A percentile compares a stretch with the other conserved stretches of the same genome.
Evolutionary conservation across 2,888 invertebrate species (phyloP).

Genomic region (Nephrotoma guestfalica): DNA sequence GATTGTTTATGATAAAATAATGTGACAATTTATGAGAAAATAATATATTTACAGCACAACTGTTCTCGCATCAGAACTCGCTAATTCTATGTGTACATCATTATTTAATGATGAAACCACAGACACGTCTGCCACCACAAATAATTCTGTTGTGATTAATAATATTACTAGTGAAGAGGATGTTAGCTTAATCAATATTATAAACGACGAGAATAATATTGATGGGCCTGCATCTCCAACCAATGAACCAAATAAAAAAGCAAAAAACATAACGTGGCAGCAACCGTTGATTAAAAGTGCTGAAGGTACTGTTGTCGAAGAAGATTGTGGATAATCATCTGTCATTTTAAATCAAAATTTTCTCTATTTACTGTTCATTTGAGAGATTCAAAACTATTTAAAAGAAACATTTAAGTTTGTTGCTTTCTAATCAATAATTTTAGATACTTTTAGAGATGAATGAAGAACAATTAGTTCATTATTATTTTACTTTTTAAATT

Average conservation of each 20-base stretch:
- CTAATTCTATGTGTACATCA: constrained; percentile 16
- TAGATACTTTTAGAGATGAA: not conserved
- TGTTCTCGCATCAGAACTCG: constrained; percentile 16
- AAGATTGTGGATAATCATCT: not conserved
- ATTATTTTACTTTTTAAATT: not conserved
- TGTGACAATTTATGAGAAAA: not conserved
- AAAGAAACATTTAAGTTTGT: not conserved
- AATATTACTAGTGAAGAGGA: not conserved
- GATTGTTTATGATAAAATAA: not conserved
- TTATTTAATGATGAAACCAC: constrained; percentile 12
- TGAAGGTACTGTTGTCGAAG: not conserved
- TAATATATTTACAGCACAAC: constrained; percentile 12
- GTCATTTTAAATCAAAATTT: not conserved
- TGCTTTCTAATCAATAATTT: not conserved
- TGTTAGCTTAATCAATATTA: not conserved
- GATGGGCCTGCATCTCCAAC: not conserved
- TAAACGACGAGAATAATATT: not conserved
- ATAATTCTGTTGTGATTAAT: not conserved
- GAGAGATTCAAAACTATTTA: not conserved
- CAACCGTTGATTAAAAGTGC: not conserved
- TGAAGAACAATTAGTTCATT: not conserved
- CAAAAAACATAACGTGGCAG: constrained; percentile 1
- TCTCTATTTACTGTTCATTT: constrained; percentile 4
- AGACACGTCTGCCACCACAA: not conserved
- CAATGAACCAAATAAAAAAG: constrained; percentile 1